phyloP scores from a whole-genome alignment of 2,797 vertebrate genomes.

The Sebastiscus tertius region DNA sequence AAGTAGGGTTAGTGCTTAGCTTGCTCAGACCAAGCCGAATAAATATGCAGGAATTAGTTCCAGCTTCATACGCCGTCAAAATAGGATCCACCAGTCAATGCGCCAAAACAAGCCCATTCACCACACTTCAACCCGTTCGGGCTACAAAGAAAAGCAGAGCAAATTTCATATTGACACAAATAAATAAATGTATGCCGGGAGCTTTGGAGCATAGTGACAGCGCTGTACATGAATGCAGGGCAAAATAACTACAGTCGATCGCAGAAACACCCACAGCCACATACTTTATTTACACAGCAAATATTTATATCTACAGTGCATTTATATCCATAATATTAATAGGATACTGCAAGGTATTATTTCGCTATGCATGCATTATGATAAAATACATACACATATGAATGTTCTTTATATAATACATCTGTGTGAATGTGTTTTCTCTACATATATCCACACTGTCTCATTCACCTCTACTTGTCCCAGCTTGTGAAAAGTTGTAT shows the following conservation, averaged over 20 bases:
- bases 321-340: not conserved
- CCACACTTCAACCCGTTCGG: constrained; percentile 63
- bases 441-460: not conserved
- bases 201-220: not conserved
- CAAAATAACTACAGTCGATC: not conserved
- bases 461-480: not conserved
- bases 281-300: constrained; percentile 2
- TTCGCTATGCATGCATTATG: not conserved
- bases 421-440: not conserved
- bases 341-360: not conserved
- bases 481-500: not conserved
- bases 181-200: constrained; percentile 41
- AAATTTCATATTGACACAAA: constrained; percentile 62
- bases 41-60: constrained; percentile 84
- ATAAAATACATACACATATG: not conserved
- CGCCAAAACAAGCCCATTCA: constrained; percentile 77
- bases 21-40: constrained; percentile 72
- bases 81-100: constrained; percentile 70
- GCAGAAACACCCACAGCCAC: constrained; percentile 1
- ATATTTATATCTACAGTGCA: not conserved
- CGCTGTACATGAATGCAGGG: too few species aligned
- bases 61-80: constrained; percentile 69
- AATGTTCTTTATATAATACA: not conserved
- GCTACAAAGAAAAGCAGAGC: constrained; percentile 49
- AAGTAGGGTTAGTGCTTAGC: constrained; percentile 72